phyloP scores from a whole-genome alignment of 2,888 invertebrate species.

The Stenodera caucasica region DNA sequence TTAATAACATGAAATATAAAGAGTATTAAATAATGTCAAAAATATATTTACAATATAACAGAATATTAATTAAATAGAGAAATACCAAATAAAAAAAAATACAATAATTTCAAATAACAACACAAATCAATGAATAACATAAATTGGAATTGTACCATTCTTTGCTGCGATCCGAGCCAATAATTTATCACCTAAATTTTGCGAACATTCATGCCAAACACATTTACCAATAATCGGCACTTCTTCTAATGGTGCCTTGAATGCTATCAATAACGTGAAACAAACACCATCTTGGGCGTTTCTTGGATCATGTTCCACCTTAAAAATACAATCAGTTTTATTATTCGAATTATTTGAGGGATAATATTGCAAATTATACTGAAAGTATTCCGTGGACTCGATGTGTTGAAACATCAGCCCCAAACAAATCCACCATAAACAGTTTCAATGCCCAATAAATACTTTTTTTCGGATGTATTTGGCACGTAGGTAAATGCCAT shows the following conservation, averaged over 20 bases:
- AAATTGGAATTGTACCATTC: slow-evolving; percentile 77
- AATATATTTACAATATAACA: slow-evolving; percentile 4
- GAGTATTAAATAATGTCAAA: background rate
- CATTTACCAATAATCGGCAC: slow-evolving; percentile 86
- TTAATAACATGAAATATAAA: background rate
- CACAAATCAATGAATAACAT: slow-evolving; percentile 72
- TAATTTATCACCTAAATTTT: slow-evolving; percentile 69
- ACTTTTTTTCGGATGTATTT: slow-evolving; percentile 84
- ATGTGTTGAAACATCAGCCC: slow-evolving; percentile 82
- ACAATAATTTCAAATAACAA: background rate
- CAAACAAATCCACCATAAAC: slow-evolving; percentile 91
- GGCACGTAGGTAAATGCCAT: slow-evolving; percentile 84
- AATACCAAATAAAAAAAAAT: background rate
- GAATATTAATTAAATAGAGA: background rate
- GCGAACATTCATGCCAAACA: slow-evolving; percentile 82
- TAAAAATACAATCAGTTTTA: slow-evolving; percentile 22
- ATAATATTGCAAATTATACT: slow-evolving; percentile 39
- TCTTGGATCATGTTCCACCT: slow-evolving; percentile 67
- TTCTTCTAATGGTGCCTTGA: slow-evolving; percentile 82
- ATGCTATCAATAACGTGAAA: slow-evolving; percentile 79
- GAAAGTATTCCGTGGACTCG: slow-evolving; percentile 79
- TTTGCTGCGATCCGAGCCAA: slow-evolving; percentile 69
- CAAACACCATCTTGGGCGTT: slow-evolving; percentile 74
- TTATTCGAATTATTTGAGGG: background rate
- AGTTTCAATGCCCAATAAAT: slow-evolving; percentile 83